phyloP scores from a whole-genome alignment of 2,113 vertebrate species.

The Ammodytes marinus region DNA sequence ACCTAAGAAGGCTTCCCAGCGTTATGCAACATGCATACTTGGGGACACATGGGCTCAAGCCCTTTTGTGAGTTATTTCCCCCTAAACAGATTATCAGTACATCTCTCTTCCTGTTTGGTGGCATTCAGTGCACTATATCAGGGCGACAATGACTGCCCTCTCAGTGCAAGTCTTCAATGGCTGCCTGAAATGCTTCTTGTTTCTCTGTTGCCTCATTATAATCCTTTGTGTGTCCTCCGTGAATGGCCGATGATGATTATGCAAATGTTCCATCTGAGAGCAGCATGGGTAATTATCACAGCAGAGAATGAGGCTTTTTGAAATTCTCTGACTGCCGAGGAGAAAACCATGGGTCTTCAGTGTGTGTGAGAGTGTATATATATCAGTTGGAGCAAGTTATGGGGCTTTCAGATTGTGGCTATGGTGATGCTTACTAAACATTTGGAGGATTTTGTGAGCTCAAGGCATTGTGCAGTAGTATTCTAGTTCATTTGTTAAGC shows the following conservation, averaged over 20 bases:
- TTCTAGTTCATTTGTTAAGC: conserved; percentile 17
- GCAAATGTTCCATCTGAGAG: conserved; percentile 83
- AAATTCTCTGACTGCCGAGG: conserved; percentile 75
- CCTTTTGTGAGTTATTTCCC: conserved; percentile 6
- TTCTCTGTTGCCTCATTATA: conserved; percentile 85
- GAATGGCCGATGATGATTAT: conserved; percentile 87
- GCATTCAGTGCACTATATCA: conserved; percentile 24
- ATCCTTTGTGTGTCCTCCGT: conserved; percentile 84
- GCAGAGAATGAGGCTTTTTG: conserved; percentile 76
- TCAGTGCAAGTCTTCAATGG: conserved; percentile 57
- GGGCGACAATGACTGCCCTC: conserved; percentile 57
- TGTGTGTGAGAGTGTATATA: conserved; percentile 33
- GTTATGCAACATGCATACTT: conserved; percentile 30
- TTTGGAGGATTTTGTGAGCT: conserved; percentile 5
- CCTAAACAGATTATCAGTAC: conserved; percentile 34
- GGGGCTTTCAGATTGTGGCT: conserved; percentile 21
- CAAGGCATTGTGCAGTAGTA: conserved; percentile 1
- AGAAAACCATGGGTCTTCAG: conserved; percentile 57
- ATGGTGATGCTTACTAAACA: conserved; percentile 41
- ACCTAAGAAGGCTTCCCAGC: conserved; percentile 4
- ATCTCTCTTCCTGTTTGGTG: conserved; percentile 42
- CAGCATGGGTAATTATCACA: conserved; percentile 86
- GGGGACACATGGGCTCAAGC: conserved; percentile 19
- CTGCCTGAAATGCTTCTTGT: conserved; percentile 79
- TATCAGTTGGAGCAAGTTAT: conserved; percentile 25